Percentiles rank a stretch among this genome's conserved stretches.
Conservation (phyloP, 2,113 vertebrate species). For the Lipophrys pholis region DNA sequence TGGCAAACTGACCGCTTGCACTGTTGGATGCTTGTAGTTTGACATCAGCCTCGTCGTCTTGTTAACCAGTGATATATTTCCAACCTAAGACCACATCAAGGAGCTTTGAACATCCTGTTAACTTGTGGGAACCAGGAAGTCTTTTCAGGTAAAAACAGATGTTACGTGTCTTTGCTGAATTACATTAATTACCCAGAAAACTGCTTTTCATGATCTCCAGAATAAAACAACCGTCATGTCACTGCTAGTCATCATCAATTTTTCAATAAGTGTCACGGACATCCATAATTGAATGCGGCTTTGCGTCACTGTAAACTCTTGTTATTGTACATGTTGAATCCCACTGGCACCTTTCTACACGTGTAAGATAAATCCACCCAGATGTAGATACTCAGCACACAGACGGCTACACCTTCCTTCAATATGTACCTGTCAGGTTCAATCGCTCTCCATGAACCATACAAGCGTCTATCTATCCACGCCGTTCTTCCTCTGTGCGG, state of each 20-base stretch:
- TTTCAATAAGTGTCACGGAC: not conserved
- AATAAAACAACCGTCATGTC: not conserved
- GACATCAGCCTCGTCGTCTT: too few relatives aligned
- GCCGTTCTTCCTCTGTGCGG: not conserved
- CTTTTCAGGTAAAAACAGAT: too few relatives aligned
- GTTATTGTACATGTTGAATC: not conserved
- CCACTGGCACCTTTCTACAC: not conserved
- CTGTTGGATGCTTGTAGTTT: too few relatives aligned
- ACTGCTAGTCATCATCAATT: not conserved
- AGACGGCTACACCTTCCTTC: not conserved
- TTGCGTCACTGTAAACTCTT: not conserved
- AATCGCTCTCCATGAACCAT: not conserved
- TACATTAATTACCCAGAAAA: not conserved
- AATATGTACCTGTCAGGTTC: constrained; percentile 7
- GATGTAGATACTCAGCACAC: not conserved
- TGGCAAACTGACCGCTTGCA: too few relatives aligned
- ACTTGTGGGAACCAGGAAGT: too few relatives aligned
- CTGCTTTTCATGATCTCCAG: not conserved
- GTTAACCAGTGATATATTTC: too few relatives aligned
- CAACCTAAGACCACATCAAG: too few relatives aligned
- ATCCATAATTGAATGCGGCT: not conserved
- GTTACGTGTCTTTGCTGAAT: too few relatives aligned
- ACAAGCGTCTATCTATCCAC: not conserved
- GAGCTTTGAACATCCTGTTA: too few relatives aligned
- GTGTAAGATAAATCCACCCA: not conserved